phyloP scores from a whole-genome alignment of 2,797 vertebrate genomes.

The Anguilla marmorata region DNA sequence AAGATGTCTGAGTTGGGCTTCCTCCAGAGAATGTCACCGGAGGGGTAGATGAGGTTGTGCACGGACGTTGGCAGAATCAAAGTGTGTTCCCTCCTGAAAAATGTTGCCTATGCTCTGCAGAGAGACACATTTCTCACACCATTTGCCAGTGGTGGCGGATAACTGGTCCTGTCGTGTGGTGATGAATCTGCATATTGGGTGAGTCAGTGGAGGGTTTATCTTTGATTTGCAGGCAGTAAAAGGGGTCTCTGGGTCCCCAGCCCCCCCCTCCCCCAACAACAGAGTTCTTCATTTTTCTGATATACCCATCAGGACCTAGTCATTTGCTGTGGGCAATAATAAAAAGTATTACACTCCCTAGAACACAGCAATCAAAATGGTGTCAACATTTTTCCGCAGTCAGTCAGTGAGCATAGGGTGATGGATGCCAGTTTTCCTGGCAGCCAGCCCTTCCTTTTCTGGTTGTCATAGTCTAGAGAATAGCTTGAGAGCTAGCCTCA shows the following conservation, averaged over 20 bases:
- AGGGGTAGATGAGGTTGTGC: neutral
- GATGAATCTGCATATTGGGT: slow-evolving; percentile 57
- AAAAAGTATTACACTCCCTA: slow-evolving; percentile 4
- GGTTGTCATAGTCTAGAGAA: neutral
- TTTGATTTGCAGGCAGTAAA: slow-evolving; percentile 27
- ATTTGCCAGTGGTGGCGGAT: slow-evolving; percentile 58
- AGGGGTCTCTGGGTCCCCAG: neutral
- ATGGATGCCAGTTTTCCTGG: neutral
- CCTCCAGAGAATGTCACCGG: neutral
- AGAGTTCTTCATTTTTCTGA: neutral
- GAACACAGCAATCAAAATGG: slow-evolving; percentile 6
- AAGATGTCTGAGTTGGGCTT: neutral
- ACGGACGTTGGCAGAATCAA: neutral
- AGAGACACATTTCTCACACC: slow-evolving; percentile 59
- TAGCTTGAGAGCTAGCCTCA: neutral
- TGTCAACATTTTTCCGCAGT: slow-evolving; percentile 9
- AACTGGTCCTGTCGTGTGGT: slow-evolving; percentile 41
- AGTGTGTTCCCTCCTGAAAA: slow-evolving; percentile 49
- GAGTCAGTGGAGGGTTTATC: slow-evolving; percentile 40
- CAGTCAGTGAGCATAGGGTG: neutral
- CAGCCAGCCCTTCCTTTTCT: neutral
- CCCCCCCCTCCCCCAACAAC: neutral
- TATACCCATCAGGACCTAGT: neutral
- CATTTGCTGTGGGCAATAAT: neutral
- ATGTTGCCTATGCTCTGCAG: slow-evolving; percentile 48